Conservation (phyloP, 2,797 vertebrate genomes). For the Poecilia gillii region DNA sequence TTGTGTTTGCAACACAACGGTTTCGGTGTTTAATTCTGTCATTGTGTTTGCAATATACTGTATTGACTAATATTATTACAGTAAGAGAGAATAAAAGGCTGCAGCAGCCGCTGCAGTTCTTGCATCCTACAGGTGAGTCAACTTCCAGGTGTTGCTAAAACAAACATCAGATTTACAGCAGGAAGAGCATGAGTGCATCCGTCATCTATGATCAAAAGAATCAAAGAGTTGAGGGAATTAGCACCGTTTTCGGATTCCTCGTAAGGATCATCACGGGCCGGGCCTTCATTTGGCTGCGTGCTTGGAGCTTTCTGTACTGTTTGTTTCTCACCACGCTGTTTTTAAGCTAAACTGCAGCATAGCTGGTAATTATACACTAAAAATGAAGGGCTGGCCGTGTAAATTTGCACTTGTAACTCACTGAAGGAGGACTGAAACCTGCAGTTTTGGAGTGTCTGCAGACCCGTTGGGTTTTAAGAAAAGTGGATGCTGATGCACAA, state of each 20-base stretch:
- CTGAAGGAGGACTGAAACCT: slow-evolving; percentile 2
- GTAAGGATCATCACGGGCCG: slow-evolving; percentile 4
- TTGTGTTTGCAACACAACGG: background rate
- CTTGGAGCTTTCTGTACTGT: slow-evolving; percentile 31
- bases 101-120: background rate
- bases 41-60: background rate
- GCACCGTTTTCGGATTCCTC: background rate
- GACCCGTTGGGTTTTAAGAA: slow-evolving; percentile 21
- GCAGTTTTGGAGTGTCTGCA: background rate
- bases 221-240: background rate
- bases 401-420: slow-evolving; percentile 32
- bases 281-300: slow-evolving; percentile 25
- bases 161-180: background rate
- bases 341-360: slow-evolving; percentile 58
- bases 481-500: slow-evolving; percentile 28
- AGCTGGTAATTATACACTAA: slow-evolving; percentile 65
- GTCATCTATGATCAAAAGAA: background rate
- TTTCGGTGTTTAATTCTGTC: background rate
- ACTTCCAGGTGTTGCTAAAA: background rate
- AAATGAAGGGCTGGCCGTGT: slow-evolving; percentile 45
- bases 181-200: background rate
- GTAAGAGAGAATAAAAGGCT: slow-evolving; percentile 7
- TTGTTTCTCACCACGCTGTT: slow-evolving; percentile 39
- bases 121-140: slow-evolving; percentile 1
- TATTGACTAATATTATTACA: background rate